These are phyloP conservation scores for Psettodes erumei DNA, from an alignment of 2,113 vertebrate species.

Conservation along the genomic window DNA sequence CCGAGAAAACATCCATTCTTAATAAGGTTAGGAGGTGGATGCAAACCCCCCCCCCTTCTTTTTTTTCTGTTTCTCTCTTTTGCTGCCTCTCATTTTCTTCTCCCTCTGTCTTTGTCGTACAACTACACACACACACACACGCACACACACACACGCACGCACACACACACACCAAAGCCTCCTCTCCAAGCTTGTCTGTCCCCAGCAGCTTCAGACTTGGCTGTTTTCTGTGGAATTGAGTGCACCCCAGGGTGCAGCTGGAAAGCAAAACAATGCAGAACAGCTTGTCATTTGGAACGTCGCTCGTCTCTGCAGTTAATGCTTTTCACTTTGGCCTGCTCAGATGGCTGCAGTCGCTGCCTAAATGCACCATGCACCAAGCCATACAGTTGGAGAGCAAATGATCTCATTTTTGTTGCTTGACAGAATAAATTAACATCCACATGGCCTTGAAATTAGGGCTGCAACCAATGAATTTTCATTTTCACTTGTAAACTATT, in stretches of 20 bases:
- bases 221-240: constrained; percentile 50
- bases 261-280: constrained; percentile 60
- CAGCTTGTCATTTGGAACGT: constrained; percentile 56
- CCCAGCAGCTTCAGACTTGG: constrained; percentile 40
- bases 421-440: neutral
- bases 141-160: constrained; percentile 30
- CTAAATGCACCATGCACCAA: constrained; percentile 6
- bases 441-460: neutral
- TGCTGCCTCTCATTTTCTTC: constrained; percentile 26
- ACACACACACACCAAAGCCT: constrained; percentile 16
- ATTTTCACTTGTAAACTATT: neutral
- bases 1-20: constrained; percentile 48
- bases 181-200: constrained; percentile 35
- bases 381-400: neutral
- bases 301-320: constrained; percentile 42
- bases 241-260: constrained; percentile 56
- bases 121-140: constrained; percentile 33
- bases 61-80: constrained; percentile 16
- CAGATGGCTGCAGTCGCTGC: constrained; percentile 22
- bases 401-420: neutral
- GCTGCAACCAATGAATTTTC: neutral
- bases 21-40: constrained; percentile 55
- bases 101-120: constrained; percentile 28
- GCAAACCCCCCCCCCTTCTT: constrained; percentile 10
- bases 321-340: constrained; percentile 47